These are phyloP conservation scores for Brachionus calyciflorus DNA, from an alignment of 1,140 invertebrate species.

Conservation along the genomic window DNA sequence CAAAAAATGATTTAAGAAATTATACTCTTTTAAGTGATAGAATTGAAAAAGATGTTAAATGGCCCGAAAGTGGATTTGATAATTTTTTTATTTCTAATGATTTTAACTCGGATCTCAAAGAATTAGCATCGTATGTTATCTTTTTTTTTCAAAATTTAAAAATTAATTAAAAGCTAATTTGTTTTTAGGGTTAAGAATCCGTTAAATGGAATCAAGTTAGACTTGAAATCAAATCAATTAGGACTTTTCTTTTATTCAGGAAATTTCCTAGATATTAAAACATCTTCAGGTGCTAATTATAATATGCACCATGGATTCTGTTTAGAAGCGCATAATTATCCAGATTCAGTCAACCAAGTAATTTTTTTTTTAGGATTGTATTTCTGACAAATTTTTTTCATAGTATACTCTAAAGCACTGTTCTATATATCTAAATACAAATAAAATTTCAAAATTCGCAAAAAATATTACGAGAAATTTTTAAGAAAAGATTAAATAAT, in stretches of 20 bases:
- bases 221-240: slow-evolving; percentile 78
- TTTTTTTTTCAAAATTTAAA: neutral
- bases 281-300: slow-evolving; percentile 71
- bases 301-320: slow-evolving; percentile 77
- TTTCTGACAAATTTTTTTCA: too few relatives aligned
- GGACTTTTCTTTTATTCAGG: slow-evolving; percentile 85
- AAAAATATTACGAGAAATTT: too few relatives aligned
- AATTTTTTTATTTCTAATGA: slow-evolving; percentile 71
- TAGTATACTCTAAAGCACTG: too few relatives aligned
- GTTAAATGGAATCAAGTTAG: slow-evolving; percentile 60
- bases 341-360: slow-evolving; percentile 81
- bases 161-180: neutral
- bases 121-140: slow-evolving; percentile 48
- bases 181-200: slow-evolving; percentile 8
- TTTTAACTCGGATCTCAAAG: slow-evolving; percentile 49
- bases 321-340: slow-evolving; percentile 86
- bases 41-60: slow-evolving; percentile 50
- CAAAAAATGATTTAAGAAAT: slow-evolving; percentile 70
- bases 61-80: slow-evolving; percentile 68
- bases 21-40: slow-evolving; percentile 61
- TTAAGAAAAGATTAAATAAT: too few relatives aligned
- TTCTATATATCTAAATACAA: too few relatives aligned
- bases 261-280: slow-evolving; percentile 67
- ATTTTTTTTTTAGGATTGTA: slow-evolving; percentile 21
- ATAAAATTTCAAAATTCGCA: too few relatives aligned